phyloP scores from a whole-genome alignment of 2,888 invertebrate species.

The Zhuqinia jingwanae region DNA sequence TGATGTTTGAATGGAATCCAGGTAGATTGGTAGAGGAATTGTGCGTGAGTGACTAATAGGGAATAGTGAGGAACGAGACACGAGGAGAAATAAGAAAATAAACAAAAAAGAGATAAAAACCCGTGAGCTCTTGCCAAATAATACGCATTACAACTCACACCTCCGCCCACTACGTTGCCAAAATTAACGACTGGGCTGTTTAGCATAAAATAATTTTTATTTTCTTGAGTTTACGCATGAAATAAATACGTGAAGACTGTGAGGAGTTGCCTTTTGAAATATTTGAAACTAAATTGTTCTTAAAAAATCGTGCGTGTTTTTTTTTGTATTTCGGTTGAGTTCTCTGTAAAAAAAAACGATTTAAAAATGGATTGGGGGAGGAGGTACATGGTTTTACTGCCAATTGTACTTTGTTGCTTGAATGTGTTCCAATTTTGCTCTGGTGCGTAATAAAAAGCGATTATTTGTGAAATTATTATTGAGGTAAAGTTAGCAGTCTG shows the following conservation, averaged over 20 bases:
- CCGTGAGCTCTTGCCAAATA: constrained; percentile 12
- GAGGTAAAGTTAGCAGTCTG: too few relatives aligned
- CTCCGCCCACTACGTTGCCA: constrained; percentile 3
- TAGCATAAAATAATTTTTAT: background rate
- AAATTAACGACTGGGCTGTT: background rate
- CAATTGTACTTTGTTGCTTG: constrained; percentile 8
- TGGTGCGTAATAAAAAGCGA: background rate
- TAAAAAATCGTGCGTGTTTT: background rate
- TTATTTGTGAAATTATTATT: background rate
- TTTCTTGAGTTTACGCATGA: too few relatives aligned
- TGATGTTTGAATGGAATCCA: background rate
- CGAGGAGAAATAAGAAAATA: too few relatives aligned
- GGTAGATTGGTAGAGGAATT: too few relatives aligned
- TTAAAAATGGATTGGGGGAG: background rate
- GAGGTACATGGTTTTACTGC: background rate
- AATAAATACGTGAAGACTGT: too few relatives aligned
- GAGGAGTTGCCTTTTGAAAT: too few relatives aligned
- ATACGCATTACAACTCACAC: constrained; percentile 5
- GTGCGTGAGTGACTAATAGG: background rate
- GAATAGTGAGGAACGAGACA: background rate
- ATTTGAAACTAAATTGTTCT: too few relatives aligned
- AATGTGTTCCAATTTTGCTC: constrained; percentile 32
- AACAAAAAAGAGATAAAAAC: constrained; percentile 3
- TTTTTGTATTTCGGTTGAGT: background rate
- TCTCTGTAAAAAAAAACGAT: background rate